These are phyloP conservation scores for Sebastes dallii DNA, from an alignment of 2,797 vertebrate species.

Conservation along the genomic window DNA sequence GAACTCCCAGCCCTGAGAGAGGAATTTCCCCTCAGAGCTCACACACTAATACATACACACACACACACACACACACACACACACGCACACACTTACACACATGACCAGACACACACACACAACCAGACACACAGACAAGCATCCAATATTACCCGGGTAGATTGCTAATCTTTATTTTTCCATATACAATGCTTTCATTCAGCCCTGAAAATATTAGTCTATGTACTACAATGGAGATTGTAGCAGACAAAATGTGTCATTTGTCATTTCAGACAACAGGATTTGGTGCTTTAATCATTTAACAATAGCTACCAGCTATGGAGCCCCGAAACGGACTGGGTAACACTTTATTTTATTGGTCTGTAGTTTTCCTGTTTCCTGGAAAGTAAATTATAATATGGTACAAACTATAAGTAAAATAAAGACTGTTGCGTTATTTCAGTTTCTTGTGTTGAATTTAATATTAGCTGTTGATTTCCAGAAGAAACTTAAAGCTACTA, in stretches of 20 bases:
- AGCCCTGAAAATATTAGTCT: conserved; percentile 38
- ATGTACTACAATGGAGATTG: conserved; percentile 1
- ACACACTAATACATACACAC: conserved; percentile 56
- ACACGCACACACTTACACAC: conserved; percentile 13
- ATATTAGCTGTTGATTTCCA: background rate
- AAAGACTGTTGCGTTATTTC: background rate
- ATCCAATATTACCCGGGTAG: conserved; percentile 9
- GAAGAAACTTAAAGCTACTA: no score
- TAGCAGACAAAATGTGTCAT: conserved; percentile 17
- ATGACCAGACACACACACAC: conserved; percentile 10
- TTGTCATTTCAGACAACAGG: conserved; percentile 43
- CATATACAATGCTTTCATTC: conserved; percentile 26
- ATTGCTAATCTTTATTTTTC: conserved; percentile 33
- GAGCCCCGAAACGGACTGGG: background rate
- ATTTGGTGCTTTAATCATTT: conserved; percentile 21
- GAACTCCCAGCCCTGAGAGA: conserved; percentile 82
- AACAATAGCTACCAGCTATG: background rate
- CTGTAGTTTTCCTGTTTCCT: background rate
- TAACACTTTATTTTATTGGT: background rate
- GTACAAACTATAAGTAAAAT: background rate
- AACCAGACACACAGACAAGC: conserved; percentile 9
- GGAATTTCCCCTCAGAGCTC: conserved; percentile 81
- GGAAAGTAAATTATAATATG: background rate
- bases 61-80: conserved; percentile 9
- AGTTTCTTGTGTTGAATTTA: background rate